Base-by-base conservation (phyloP, 2,888 invertebrate genomes). In the Drosophila fungiperda region DNA sequence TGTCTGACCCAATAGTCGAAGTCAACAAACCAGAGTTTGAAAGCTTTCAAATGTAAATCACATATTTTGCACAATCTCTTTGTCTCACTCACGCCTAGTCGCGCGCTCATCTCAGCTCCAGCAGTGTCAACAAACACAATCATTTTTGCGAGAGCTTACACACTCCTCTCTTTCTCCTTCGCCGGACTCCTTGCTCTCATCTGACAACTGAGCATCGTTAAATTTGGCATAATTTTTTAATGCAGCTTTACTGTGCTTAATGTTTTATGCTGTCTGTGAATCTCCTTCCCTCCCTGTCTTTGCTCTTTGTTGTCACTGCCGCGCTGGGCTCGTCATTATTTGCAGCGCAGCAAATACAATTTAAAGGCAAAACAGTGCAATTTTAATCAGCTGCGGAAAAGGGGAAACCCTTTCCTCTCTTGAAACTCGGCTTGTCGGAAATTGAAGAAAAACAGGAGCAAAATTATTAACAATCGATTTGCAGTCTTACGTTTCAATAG, bases 201-300 rank as follows among this genome's bases (percentile, higher is more conserved):
- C 29, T 1, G 17, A 6, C 45, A 59, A 33, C 42, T 23, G 36
- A 36, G 17, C 36, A 54, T 66, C 76, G 63, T 74, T 79, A 61
- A 79, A 58, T 74, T 66, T 42, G 48, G 66, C 45, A 52, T 63
- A 45, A 53, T 71, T 79, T 80, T 80, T 26, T 63, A 71, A 42
- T 68, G 80, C 72, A 45, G 55, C 53, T 54, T 78, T 77, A 76
- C 60, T 58, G 57, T 61, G 72, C 70, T 68, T 66, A 66, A 72
- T 63, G 57, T 68, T 80, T 72, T 72, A 63, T 76, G 62, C 67
- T 49, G 75, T 65, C 57, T 64, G 5, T 26, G 38, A n/a, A 15
- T 9, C 26, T 49, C 42, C 42, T 2, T 42, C n/a, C 15, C 15
- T 26, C 26, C 2, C 8, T 17, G 11, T 20, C n/a, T 29, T 29